Evolutionary conservation across 2,888 invertebrate genomes (phyloP).

Genomic region (Yponomeuta malinellus): DNA sequence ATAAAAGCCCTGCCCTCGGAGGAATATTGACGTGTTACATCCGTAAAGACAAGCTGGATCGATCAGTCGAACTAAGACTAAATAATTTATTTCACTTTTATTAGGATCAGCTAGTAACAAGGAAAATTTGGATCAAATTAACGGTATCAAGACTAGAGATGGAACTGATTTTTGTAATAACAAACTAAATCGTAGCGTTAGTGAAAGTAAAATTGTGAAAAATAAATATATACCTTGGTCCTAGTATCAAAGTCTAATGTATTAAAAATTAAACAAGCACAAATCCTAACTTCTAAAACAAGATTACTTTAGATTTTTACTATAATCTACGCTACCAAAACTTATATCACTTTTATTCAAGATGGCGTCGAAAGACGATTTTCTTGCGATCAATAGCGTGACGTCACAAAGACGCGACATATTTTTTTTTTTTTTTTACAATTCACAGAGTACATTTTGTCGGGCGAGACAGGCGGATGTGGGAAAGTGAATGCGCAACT

Average conservation of each 20-base stretch:
- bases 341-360: slow-evolving; percentile 76
- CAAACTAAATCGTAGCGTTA: slow-evolving; percentile 53
- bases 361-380: slow-evolving; percentile 75
- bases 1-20: slow-evolving; percentile 65
- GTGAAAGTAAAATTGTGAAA: slow-evolving; percentile 49
- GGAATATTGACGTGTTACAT: slow-evolving; percentile 75
- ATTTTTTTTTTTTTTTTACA: neutral
- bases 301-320: slow-evolving; percentile 72
- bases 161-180: slow-evolving; percentile 63
- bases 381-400: slow-evolving; percentile 66
- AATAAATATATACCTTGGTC: slow-evolving; percentile 83
- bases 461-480: neutral
- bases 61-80: slow-evolving; percentile 48
- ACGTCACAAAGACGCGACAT: slow-evolving; percentile 71
- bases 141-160: slow-evolving; percentile 51
- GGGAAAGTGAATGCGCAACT: too few relatives aligned
- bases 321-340: slow-evolving; percentile 77
- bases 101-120: neutral
- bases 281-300: slow-evolving; percentile 55
- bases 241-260: slow-evolving; percentile 82
- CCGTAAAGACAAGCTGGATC: slow-evolving; percentile 63
- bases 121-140: slow-evolving; percentile 26
- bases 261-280: slow-evolving; percentile 59
- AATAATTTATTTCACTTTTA: slow-evolving; percentile 28
- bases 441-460: neutral